Conservation (phyloP, 2,113 vertebrate genomes). For the Misgurnus mizolepis region DNA sequence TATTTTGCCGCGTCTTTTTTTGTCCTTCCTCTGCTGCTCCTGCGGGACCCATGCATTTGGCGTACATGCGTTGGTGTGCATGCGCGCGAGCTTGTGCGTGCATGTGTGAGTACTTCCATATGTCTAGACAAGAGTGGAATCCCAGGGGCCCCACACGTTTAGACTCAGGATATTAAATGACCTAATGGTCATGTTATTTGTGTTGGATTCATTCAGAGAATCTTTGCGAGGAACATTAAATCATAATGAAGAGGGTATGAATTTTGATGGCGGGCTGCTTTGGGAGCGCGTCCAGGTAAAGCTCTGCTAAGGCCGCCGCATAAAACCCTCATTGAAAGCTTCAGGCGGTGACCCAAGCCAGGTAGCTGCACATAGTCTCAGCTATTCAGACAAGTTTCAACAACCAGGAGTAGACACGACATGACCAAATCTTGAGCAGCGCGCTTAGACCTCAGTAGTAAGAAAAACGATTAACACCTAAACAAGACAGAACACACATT, state of each 20-base stretch:
- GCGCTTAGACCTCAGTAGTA: conserved; percentile 8
- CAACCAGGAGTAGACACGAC: conserved; percentile 16
- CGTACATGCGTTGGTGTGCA: conserved; percentile 3
- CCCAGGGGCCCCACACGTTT: conserved; percentile 57
- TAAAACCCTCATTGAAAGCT: conserved; percentile 31
- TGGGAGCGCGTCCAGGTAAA: conserved; percentile 43
- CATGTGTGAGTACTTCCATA: conserved; percentile 62
- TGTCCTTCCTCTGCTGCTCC: conserved; percentile 29
- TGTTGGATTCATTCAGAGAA: conserved; percentile 56
- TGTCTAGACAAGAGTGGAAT: conserved; percentile 60
- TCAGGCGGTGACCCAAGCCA: conserved; percentile 28
- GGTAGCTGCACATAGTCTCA: not conserved
- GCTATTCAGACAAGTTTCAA: conserved; percentile 29
- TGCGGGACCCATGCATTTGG: conserved; percentile 40
- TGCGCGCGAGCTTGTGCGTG: conserved; percentile 13
- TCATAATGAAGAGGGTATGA: conserved; percentile 57
- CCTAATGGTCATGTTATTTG: conserved; percentile 64
- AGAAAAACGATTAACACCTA: conserved; percentile 33
- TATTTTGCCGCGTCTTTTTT: conserved; percentile 48
- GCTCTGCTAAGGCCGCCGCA: conserved; percentile 9
- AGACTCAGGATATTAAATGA: conserved; percentile 64
- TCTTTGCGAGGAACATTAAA: conserved; percentile 51
- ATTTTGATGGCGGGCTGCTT: conserved; percentile 48
- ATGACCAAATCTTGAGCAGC: conserved; percentile 17
- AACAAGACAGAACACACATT: conserved; percentile 20